A percentile compares a stretch with the other conserved stretches of the same genome.
Evolutionary conservation across 1,140 invertebrate genomes (phyloP).

Genomic region (Aphelenchoides fujianensis): DNA sequence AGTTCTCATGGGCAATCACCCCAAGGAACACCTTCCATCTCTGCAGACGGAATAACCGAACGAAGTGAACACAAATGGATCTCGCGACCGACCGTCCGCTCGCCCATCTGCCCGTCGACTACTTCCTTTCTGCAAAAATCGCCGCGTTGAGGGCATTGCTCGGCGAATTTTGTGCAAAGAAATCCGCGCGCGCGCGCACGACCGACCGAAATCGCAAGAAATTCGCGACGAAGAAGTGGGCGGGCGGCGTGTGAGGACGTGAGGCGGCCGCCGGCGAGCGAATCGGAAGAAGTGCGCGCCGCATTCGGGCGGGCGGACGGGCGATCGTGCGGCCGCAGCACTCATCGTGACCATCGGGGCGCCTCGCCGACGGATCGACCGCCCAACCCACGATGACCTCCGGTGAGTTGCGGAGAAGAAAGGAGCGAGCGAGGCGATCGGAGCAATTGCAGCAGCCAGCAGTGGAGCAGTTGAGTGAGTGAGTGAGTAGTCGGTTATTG

Average conservation of each 20-base stretch:
- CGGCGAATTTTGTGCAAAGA: not conserved
- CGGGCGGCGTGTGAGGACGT: not conserved
- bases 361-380: not conserved
- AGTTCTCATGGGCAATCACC: too few relatives aligned
- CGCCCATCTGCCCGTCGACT: too few relatives aligned
- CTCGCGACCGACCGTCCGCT: too few relatives aligned
- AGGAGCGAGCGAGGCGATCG: too few relatives aligned
- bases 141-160: not conserved
- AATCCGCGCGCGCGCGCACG: not conserved
- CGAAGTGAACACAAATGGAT: not conserved
- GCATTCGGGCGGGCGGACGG: too few relatives aligned
- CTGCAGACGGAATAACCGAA: not conserved
- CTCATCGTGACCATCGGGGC: not conserved
- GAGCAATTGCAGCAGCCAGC: not conserved
- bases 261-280: not conserved
- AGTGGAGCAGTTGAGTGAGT: not conserved
- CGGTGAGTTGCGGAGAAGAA: too few relatives aligned
- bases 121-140: not conserved
- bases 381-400: too few relatives aligned
- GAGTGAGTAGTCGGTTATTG: not conserved
- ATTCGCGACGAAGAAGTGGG: not conserved
- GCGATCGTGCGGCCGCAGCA: too few relatives aligned
- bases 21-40: too few relatives aligned
- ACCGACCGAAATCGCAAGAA: too few relatives aligned
- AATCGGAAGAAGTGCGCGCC: slow-evolving; percentile 1